phyloP scores from a whole-genome alignment of 1,140 invertebrate genomes.

The Cyphomyrmex costatus region DNA sequence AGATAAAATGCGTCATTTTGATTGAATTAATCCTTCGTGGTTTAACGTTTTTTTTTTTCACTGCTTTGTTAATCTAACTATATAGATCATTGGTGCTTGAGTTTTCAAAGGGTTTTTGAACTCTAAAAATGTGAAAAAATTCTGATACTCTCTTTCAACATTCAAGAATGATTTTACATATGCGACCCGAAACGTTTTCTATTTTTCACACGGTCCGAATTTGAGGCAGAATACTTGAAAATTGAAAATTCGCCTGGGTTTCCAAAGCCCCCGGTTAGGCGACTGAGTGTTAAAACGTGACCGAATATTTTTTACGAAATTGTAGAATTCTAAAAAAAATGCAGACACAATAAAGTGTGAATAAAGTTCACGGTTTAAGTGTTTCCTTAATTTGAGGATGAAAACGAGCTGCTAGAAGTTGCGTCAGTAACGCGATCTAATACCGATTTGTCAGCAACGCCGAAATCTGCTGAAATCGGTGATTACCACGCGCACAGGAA shows the following conservation, averaged over 20 bases:
- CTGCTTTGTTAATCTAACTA: too few relatives aligned
- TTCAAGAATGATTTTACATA: too few relatives aligned
- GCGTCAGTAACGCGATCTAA: constrained; percentile 71
- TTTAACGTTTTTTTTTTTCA: too few relatives aligned
- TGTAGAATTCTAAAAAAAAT: background rate
- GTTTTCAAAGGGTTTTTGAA: too few relatives aligned
- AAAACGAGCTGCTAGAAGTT: constrained; percentile 48
- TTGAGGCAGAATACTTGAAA: too few relatives aligned
- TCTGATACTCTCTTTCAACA: too few relatives aligned
- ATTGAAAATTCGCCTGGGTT: too few relatives aligned
- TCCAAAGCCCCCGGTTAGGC: too few relatives aligned
- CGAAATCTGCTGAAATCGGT: constrained; percentile 75
- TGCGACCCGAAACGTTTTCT: too few relatives aligned
- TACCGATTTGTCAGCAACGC: constrained; percentile 74
- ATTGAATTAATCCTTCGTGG: background rate
- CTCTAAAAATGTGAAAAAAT: too few relatives aligned
- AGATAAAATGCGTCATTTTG: background rate
- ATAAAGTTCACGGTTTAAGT: constrained; percentile 15
- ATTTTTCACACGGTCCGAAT: too few relatives aligned
- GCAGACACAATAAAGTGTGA: constrained; percentile 19
- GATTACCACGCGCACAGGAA: constrained; percentile 68
- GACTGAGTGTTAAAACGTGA: background rate
- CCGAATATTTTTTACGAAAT: background rate
- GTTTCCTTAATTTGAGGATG: constrained; percentile 19
- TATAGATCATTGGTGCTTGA: too few relatives aligned